Base-by-base conservation (phyloP, 2,797 vertebrate species). In the Sebastes steindachneri region DNA sequence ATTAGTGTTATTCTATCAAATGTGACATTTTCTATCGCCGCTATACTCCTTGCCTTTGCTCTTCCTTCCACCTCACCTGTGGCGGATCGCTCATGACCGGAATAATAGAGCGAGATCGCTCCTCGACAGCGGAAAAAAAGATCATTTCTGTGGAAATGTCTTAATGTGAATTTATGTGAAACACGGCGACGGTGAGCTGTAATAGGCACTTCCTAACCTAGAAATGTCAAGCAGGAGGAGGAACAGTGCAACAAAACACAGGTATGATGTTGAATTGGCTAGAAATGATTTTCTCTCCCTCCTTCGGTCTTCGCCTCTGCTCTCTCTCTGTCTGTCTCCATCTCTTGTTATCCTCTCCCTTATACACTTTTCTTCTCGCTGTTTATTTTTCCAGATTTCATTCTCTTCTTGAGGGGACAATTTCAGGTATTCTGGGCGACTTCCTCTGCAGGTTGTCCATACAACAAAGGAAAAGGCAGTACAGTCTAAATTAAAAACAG, bases 151-250 rank as follows among this genome's bases (percentile, higher is more conserved):
- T 66, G 64, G 82, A 89, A 90, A 90, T 68, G 83, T 90, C 82
- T 87, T 93, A 89, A 94, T 94, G 89, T 88, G 92, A 95, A 93
- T 92, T 89, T 89, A 90, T 90, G 91, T 93, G 92, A 91, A 92
- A 93, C 93, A 92, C 71, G 88, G 85, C 77, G 41, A 91, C 74
- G 48, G 79, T 81, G 89, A 91, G 79, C 83, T 80, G 90, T 92
- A 93, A 91, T 83, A 89, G 87, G 89, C 86, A 85, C 86, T 90
- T 91, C 89, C 83, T 92, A 93, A 94, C 90, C 89, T 77, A 91
- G 90, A 95, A 94, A 94, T 95, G 94, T 95, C 94, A 94, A 87
- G 80, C 82, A 82, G 84, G 73, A 74, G 73, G 75, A 89, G 74
- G 84, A 88, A 86, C 70, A 79, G 21, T 73, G 89, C 79, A 90